Evolutionary conservation across 1,140 invertebrate genomes (phyloP), one percentile per base, ranked within the genome.

Genomic region (Meteorus sp.): DNA sequence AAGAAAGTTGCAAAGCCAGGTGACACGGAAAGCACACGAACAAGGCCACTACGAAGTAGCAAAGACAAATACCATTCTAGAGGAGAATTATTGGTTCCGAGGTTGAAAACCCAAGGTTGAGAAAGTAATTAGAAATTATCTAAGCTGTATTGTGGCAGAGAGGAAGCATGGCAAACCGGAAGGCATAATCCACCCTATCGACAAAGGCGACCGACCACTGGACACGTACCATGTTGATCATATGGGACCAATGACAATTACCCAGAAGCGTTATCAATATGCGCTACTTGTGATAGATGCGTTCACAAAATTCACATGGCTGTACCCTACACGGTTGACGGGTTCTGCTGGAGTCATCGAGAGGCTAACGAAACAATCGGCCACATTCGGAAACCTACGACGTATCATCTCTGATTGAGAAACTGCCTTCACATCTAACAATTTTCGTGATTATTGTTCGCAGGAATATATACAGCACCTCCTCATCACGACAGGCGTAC

Each of bases 271-370:
- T 5, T 80, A 81, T 54, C 70, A 72, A 37, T 64, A 81, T 59
- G 69, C 80, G 37, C 44, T 56, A 0, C 69, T 63, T 0, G 61
- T 80, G 1, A 61, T 77, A 3, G 76, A 79, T 63, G 71, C 54
- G 2, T 79, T 79, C 61, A 67, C 72, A 1, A 79, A 79, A 53
- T 79, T 77, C 62, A 60, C 61, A 2, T 80, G 76, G 73, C 23
- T 80, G 43, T 76, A 71, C 54, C 62, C 72, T 3, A 71, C 69
- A 1, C 77, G 73, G 25, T 62, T 62, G 0, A 61, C 67, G 6
- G 59, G 56, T 1, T 61, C 60, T 7, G 54, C 64, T 27, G 71
- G 72, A 35, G 62, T 61, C 0, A 15, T 74, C 19, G 31, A 61
- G 7, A 67, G 67, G 50, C 20, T 75, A n/a, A 35, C 19, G 33